Evolutionary conservation across 2,888 invertebrate species (phyloP), one percentile per base, ranked within the genome.

Genomic region (Meiosimyza platycephala): DNA sequence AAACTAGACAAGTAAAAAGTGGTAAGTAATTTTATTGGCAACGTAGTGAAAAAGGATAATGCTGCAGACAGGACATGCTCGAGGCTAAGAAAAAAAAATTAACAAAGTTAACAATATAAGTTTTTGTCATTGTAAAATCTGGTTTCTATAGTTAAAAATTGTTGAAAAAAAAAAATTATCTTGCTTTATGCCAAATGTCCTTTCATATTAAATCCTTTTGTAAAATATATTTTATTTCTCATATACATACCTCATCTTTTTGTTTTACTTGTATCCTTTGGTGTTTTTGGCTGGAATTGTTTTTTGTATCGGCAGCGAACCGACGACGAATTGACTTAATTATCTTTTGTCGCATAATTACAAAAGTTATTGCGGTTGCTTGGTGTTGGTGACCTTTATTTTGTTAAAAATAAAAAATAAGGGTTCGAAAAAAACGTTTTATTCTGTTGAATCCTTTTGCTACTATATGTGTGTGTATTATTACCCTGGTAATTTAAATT

Each of bases 301-400:
- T 57, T 57, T 13, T 57, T 22, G 22, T 57, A 57, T 28, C 22
- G 55, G 22, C 55, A 13, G 18, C 18, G 13, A 18, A n/a, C n/a
- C 13, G 22, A 50, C 15, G 48, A 12, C 64, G 64, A 64, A 64
- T 64, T 18, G 48, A 64, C 64, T 64, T 64, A 64, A 64, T 64
- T 64, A 64, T 64, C 64, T 64, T 64, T 64, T 64, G 64, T 50
- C 64, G 64, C 64, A 48, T 64, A 64, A 64, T 64, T 64, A 64
- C 18, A 50, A 64, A 64, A 64, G 64, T 64, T 64, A 64, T 64
- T 64, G 64, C 64, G 64, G 64, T 64, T 54, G 54, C n/a, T 50
- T 50, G 12, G 16, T 11, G n/a, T 64, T 64, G 47, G 11, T 50
- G 16, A 16, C 16, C n/a, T 13, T 40, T 40, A 15, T 50, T 18